Evolutionary conservation across 2,113 vertebrate genomes (phyloP).

Genomic region (Plectropomus leopardus): DNA sequence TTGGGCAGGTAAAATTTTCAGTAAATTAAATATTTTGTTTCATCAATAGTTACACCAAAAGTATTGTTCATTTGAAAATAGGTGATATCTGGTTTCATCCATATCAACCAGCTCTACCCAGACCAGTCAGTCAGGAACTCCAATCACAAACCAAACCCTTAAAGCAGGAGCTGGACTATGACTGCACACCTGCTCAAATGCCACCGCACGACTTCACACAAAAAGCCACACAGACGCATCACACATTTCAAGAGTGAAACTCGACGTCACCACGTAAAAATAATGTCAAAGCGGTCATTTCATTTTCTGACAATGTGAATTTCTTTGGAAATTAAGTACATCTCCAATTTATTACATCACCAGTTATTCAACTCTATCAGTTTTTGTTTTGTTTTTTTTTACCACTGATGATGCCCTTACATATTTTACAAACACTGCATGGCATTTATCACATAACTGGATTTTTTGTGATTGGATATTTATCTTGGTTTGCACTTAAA

Average conservation of each 20-base stretch:
- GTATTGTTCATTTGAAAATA: neutral
- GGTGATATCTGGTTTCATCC: neutral
- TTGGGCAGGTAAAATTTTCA: neutral
- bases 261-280: neutral
- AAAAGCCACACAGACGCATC: conserved; percentile 52
- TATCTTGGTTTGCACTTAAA: too few species aligned
- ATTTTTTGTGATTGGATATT: neutral
- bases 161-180: conserved; percentile 63
- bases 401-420: neutral
- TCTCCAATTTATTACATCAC: neutral
- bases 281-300: neutral
- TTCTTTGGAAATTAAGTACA: neutral
- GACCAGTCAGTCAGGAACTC: neutral
- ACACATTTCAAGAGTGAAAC: conserved; percentile 1
- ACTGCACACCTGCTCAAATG: conserved; percentile 35
- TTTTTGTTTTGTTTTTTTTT: neutral
- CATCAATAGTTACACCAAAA: neutral
- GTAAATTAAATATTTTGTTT: neutral
- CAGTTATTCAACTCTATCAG: neutral
- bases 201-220: conserved; percentile 60
- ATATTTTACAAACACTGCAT: neutral
- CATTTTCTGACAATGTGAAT: neutral
- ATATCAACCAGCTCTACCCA: conserved; percentile 31
- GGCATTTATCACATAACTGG: neutral
- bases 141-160: conserved; percentile 22